phyloP scores from a whole-genome alignment of 2,113 vertebrate genomes.

The Heterochromis multidens region DNA sequence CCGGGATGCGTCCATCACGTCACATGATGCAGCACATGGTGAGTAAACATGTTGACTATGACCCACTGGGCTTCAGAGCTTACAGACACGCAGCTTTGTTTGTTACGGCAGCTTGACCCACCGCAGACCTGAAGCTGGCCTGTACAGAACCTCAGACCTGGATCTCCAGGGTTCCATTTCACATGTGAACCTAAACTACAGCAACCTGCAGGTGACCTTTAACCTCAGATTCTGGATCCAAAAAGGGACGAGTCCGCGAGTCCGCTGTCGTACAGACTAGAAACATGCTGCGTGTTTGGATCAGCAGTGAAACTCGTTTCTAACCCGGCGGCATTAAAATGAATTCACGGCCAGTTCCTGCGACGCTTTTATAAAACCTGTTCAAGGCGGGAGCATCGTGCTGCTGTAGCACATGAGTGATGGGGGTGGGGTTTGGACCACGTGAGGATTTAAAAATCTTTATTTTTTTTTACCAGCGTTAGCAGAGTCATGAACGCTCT shows the following conservation, averaged over 20 bases:
- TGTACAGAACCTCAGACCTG: neutral
- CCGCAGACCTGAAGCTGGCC: neutral
- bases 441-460: neutral
- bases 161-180: neutral
- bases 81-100: neutral
- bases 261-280: too few relatives aligned
- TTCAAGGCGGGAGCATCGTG: neutral
- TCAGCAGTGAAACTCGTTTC: neutral
- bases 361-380: neutral
- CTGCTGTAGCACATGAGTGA: neutral
- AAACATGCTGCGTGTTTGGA: neutral
- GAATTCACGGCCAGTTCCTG: neutral
- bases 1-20: neutral
- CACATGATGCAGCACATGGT: neutral
- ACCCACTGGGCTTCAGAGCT: neutral
- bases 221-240: neutral
- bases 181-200: neutral
- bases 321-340: neutral
- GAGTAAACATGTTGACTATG: fast-evolving
- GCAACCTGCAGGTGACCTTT: neutral
- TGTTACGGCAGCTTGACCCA: neutral
- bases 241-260: neutral
- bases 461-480: too few relatives aligned
- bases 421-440: neutral
- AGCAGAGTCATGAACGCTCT: too few relatives aligned